Percentiles rank a stretch among this genome's conserved stretches.
phyloP scores from a whole-genome alignment of 2,797 vertebrate genomes.

The Anguilla marmorata region DNA sequence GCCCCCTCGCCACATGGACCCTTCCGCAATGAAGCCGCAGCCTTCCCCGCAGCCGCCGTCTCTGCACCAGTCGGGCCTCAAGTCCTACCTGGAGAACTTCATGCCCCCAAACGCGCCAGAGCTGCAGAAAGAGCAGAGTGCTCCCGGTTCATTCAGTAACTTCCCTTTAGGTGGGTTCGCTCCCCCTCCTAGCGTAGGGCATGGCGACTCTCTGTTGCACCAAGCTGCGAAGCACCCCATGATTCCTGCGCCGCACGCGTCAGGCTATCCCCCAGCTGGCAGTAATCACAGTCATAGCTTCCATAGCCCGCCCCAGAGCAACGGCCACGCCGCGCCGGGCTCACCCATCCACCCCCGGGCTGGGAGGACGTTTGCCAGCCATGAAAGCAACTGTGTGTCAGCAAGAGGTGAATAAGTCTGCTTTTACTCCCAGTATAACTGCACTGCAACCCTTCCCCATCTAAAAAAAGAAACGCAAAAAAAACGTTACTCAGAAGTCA shows the following conservation, averaged over 20 bases:
- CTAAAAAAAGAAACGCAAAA: too few relatives aligned
- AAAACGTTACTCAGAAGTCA: neutral
- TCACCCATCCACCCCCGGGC: conserved; percentile 41
- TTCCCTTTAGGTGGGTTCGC: conserved; percentile 91
- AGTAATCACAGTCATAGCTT: conserved; percentile 2
- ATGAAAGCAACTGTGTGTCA: conserved; percentile 46
- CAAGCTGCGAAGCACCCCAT: conserved; percentile 26
- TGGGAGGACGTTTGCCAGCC: conserved; percentile 46
- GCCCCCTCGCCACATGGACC: conserved; percentile 86
- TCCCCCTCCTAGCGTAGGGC: neutral
- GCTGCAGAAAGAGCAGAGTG: conserved; percentile 88
- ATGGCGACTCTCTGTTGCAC: neutral
- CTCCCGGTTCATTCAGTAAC: conserved; percentile 87
- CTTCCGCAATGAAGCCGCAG: conserved; percentile 85
- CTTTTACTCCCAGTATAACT: conserved; percentile 18
- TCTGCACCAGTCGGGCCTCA: conserved; percentile 82
- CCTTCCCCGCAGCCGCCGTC: conserved; percentile 75
- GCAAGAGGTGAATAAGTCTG: conserved; percentile 53
- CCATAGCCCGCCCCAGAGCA: conserved; percentile 6
- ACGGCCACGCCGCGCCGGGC: conserved; percentile 26
- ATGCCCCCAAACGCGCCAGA: conserved; percentile 84
- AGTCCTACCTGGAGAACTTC: conserved; percentile 89
- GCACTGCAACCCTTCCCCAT: neutral
- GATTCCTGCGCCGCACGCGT: neutral
- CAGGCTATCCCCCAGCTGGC: conserved; percentile 21